Evolutionary conservation across 2,797 vertebrate species (phyloP).

Genomic region (Lycodopsis pacificus): DNA sequence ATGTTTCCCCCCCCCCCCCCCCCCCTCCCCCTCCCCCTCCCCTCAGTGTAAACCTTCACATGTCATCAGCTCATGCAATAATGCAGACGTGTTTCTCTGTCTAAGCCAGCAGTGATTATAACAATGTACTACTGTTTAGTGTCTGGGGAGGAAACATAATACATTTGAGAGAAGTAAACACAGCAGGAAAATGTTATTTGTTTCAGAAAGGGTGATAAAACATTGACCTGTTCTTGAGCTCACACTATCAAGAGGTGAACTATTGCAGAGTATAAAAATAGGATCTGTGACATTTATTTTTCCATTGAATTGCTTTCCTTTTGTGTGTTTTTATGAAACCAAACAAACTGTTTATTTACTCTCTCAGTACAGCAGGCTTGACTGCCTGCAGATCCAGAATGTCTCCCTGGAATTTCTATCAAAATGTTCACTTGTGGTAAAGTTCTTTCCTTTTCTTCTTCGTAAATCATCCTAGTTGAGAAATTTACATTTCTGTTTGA

Average conservation of each 20-base stretch:
- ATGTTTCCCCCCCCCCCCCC: neutral
- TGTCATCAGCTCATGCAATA: constrained; percentile 59
- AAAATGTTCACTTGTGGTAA: constrained; percentile 3
- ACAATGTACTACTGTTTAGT: constrained; percentile 32
- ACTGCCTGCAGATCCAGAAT: constrained; percentile 14
- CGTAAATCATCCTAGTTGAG: neutral
- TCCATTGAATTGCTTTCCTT: constrained; percentile 23
- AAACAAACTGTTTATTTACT: constrained; percentile 50
- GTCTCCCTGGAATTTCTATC: constrained; percentile 12
- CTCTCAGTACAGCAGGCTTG: neutral
- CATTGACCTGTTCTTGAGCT: constrained; percentile 48
- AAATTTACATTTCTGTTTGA: constrained; percentile 2
- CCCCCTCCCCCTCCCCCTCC: neutral
- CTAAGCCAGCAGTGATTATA: constrained; percentile 41
- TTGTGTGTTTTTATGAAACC: constrained; percentile 52
- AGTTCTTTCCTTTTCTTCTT: neutral
- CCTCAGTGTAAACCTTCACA: constrained; percentile 61
- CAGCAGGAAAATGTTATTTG: constrained; percentile 45
- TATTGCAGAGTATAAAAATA: constrained; percentile 38
- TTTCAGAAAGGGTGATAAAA: constrained; percentile 24
- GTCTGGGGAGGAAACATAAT: constrained; percentile 35
- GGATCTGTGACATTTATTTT: constrained; percentile 54
- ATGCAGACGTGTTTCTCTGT: constrained; percentile 49
- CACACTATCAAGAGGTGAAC: constrained; percentile 24
- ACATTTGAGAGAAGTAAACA: constrained; percentile 25